These are phyloP conservation scores for Cyclopterus lumpus DNA, from an alignment of 2,797 vertebrate genomes.

Conservation along the genomic window DNA sequence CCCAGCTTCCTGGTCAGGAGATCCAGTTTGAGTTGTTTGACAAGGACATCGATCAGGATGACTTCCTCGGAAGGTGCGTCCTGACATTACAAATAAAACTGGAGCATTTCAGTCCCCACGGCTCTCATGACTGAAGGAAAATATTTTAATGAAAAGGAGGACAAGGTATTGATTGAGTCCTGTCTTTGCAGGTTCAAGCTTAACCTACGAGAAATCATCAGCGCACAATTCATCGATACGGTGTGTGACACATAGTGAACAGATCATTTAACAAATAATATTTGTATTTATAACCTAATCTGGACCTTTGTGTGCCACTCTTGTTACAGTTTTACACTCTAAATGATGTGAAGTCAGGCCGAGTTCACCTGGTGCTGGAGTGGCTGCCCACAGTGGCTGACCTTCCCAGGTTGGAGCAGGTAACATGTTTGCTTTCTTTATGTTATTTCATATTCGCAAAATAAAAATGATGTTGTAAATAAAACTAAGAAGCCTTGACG, in stretches of 20 bases:
- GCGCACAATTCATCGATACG: conserved; percentile 86
- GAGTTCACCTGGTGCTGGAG: conserved; percentile 90
- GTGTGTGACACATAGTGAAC: conserved; percentile 69
- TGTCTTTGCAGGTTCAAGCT: conserved; percentile 88
- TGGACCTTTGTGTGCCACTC: background rate
- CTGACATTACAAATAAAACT: background rate
- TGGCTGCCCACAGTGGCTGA: conserved; percentile 85
- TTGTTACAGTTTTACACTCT: conserved; percentile 89
- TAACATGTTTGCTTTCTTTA: conserved; percentile 49
- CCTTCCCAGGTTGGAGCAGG: conserved; percentile 86
- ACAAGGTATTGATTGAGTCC: conserved; percentile 1
- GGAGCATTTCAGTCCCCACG: background rate
- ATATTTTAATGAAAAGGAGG: background rate
- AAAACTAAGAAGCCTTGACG: background rate
- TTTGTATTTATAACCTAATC: background rate
- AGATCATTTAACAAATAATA: background rate
- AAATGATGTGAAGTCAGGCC: conserved; percentile 91
- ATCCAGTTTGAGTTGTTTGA: conserved; percentile 92
- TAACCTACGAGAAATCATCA: conserved; percentile 85
- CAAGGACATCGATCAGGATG: conserved; percentile 94
- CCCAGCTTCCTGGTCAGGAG: conserved; percentile 90
- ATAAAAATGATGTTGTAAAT: background rate
- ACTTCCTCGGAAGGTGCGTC: conserved; percentile 91
- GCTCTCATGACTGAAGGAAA: background rate
- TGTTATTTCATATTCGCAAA: background rate